Evolutionary conservation across 2,888 invertebrate genomes (phyloP).

Genomic region (Machimus atricapillus): DNA sequence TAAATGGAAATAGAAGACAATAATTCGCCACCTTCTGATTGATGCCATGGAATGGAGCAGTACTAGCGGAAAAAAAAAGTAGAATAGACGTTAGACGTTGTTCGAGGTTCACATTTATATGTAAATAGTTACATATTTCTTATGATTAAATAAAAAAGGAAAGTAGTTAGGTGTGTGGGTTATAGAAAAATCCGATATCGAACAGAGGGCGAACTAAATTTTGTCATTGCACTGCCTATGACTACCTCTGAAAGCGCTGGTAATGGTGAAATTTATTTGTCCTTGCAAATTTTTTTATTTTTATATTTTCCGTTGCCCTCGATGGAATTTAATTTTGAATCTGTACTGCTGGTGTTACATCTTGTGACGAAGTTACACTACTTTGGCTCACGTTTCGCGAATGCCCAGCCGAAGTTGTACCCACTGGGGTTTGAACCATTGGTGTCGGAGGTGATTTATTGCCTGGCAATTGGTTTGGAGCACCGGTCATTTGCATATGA

Average conservation of each 20-base stretch:
- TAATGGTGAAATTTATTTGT: neutral
- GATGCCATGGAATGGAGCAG: neutral
- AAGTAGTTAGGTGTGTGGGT: neutral
- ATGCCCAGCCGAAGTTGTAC: constrained; percentile 61
- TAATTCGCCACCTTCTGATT: neutral
- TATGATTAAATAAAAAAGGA: neutral
- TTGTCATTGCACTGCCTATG: constrained; percentile 15
- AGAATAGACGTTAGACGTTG: neutral
- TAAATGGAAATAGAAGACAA: neutral
- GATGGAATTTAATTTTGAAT: neutral
- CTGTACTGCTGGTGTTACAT: neutral
- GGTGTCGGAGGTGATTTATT: constrained; percentile 73
- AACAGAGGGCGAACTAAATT: neutral
- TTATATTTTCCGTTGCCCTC: neutral
- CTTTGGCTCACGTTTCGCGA: constrained; percentile 72
- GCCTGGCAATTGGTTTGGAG: constrained; percentile 66
- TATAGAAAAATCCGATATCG: neutral
- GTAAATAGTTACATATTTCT: neutral
- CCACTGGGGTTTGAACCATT: constrained; percentile 73
- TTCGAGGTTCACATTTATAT: neutral
- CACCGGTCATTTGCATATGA: constrained; percentile 78
- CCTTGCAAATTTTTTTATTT: neutral
- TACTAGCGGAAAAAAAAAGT: neutral
- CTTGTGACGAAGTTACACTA: constrained; percentile 55
- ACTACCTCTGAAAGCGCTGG: constrained; percentile 17